phyloP scores from a whole-genome alignment of 30 jellyfish, hydroid and myxozoan genomes.

The Haliclystus octoradiatus region DNA sequence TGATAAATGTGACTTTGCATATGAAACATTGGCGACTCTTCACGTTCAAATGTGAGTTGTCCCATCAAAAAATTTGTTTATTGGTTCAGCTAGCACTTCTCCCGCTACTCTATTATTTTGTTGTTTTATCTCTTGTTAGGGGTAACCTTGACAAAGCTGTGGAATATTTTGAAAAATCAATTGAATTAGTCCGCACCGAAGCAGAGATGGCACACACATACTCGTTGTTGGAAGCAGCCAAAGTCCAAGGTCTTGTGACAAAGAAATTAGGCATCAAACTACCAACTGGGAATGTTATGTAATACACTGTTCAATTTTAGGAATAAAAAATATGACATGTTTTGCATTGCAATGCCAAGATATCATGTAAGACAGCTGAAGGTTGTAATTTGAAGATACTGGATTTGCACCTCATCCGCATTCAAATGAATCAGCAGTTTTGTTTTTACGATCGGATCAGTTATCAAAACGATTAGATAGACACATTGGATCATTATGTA shows the following conservation, averaged over 20 bases:
- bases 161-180: conserved; percentile 53
- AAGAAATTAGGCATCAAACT: conserved; percentile 63
- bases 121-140: conserved; percentile 23
- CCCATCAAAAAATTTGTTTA: background rate
- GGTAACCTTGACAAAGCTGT: conserved; percentile 84
- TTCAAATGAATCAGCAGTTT: no score
- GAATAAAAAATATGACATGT: no score
- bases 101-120: no score
- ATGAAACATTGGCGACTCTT: conserved; percentile 86
- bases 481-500: no score
- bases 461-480: no score
- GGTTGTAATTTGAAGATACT: no score
- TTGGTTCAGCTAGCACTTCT: background rate
- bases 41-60: conserved; percentile 76
- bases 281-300: conserved; percentile 26
- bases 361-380: no score
- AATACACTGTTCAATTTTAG: background rate
- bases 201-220: conserved; percentile 95
- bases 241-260: conserved; percentile 79
- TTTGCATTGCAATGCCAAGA: no score
- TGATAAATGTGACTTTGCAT: conserved; percentile 93
- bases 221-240: conserved; percentile 90
- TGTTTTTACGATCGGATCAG: no score
- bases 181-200: conserved; percentile 91
- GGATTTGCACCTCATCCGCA: no score